Conservation (phyloP, 2,113 vertebrate species). For the Stigmatopora argus region DNA sequence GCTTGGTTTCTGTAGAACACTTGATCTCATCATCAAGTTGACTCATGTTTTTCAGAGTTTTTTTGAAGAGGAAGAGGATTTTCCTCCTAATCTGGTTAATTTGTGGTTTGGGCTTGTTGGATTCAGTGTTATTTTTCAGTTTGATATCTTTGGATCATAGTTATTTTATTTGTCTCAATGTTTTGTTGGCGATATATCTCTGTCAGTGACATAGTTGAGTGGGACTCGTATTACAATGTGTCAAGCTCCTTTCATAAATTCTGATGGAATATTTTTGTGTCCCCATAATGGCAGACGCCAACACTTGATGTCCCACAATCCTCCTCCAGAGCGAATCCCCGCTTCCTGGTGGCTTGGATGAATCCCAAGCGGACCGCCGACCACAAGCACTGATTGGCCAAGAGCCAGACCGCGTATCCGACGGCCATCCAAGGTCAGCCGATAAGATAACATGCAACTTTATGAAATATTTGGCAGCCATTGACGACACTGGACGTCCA, state of each 20-base stretch:
- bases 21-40: background rate
- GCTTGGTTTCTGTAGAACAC: background rate
- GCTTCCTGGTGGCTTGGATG: slow-evolving; percentile 55
- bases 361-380: slow-evolving; percentile 51
- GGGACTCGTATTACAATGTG: too few species aligned
- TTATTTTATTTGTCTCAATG: too few species aligned
- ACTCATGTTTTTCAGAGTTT: background rate
- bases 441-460: background rate
- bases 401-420: slow-evolving; percentile 55
- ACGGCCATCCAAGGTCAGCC: slow-evolving; percentile 54
- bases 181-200: too few species aligned
- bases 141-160: too few species aligned
- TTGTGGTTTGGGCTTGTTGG: background rate
- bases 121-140: background rate
- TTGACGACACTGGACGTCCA: too few species aligned
- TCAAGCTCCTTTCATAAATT: too few species aligned
- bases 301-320: slow-evolving; percentile 51
- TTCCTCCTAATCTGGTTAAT: background rate
- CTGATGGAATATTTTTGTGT: background rate
- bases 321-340: slow-evolving; percentile 18
- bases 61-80: background rate
- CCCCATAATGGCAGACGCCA: slow-evolving; percentile 13
- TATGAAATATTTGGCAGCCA: background rate
- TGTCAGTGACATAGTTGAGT: too few species aligned
- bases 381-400: slow-evolving; percentile 66